Evolutionary conservation across 1,140 invertebrate genomes (phyloP).

Genomic region (Pristionchus pacificus): DNA sequence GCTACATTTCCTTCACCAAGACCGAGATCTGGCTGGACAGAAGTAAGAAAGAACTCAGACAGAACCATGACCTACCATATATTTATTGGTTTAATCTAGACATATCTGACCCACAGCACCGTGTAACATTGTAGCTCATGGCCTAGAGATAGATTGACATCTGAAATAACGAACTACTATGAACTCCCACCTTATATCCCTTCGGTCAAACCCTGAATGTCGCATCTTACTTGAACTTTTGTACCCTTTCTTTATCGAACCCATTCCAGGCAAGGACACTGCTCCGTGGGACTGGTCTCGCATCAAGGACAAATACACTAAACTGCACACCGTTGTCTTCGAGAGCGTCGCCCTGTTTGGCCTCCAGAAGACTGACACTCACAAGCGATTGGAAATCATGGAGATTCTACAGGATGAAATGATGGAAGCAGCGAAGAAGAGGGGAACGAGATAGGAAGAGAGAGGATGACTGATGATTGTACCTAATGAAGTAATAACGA

Average conservation of each 20-base stretch:
- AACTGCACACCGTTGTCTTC: conserved; percentile 35
- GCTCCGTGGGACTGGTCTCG: conserved; percentile 40
- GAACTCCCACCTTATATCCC: too few relatives aligned
- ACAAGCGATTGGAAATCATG: conserved; percentile 40
- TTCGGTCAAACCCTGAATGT: too few relatives aligned
- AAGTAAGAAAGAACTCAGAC: conserved; percentile 13
- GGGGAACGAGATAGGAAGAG: conserved; percentile 11
- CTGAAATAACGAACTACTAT: too few relatives aligned
- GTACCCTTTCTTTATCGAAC: too few relatives aligned
- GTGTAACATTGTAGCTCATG: too few relatives aligned
- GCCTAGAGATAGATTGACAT: too few relatives aligned
- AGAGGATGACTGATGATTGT: not conserved
- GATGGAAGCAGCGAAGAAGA: conserved; percentile 42
- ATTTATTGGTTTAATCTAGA: too few relatives aligned
- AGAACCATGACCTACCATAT: too few relatives aligned
- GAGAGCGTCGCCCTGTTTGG: too few relatives aligned
- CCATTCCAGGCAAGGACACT: conserved; percentile 29
- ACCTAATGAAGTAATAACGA: too few relatives aligned
- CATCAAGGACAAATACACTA: conserved; percentile 29
- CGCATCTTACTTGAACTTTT: too few relatives aligned
- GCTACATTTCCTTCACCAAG: conserved; percentile 33
- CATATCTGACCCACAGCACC: too few relatives aligned
- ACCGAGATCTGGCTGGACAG: conserved; percentile 38
- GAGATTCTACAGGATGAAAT: conserved; percentile 42
- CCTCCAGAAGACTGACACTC: conserved; percentile 32